Evolutionary conservation across 1,140 invertebrate genomes (phyloP).

Genomic region (Calliphora vicina): DNA sequence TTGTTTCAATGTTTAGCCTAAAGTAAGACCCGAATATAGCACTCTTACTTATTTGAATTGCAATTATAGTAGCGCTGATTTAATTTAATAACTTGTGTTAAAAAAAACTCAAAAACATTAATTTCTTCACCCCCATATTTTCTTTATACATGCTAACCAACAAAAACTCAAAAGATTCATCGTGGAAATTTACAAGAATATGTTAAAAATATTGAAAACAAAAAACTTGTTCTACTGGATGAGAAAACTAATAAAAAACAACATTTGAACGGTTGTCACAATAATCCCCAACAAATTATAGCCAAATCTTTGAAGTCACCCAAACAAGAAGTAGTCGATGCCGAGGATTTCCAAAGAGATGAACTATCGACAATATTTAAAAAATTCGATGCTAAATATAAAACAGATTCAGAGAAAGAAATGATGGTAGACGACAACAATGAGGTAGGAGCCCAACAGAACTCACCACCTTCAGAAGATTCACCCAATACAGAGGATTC

Average conservation of each 20-base stretch:
- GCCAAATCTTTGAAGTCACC: slow-evolving; percentile 35
- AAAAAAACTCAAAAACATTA: neutral
- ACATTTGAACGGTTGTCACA: slow-evolving; percentile 42
- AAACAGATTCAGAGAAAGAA: slow-evolving; percentile 60
- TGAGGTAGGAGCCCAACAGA: neutral
- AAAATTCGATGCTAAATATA: slow-evolving; percentile 61
- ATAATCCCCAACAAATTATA: slow-evolving; percentile 38
- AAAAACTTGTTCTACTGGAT: slow-evolving; percentile 44
- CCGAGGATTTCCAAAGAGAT: neutral
- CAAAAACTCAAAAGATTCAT: slow-evolving; percentile 50
- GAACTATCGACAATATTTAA: slow-evolving; percentile 32
- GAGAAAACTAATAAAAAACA: slow-evolving; percentile 43
- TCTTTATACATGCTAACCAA: neutral
- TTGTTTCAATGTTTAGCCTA: too few species aligned
- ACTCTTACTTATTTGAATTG: too few species aligned
- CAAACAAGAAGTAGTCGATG: slow-evolving; percentile 25
- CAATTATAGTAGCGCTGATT: too few species aligned
- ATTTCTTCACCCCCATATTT: slow-evolving; percentile 10
- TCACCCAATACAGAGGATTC: slow-evolving; percentile 31
- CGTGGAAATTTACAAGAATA: slow-evolving; percentile 61
- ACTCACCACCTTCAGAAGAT: neutral
- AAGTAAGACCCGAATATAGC: too few species aligned
- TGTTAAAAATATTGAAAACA: slow-evolving; percentile 63
- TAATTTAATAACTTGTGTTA: too few species aligned
- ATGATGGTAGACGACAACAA: neutral